These are phyloP conservation scores for Lordiphosa andalusiaca DNA, from an alignment of 2,888 invertebrate genomes.

Conservation along the genomic window DNA sequence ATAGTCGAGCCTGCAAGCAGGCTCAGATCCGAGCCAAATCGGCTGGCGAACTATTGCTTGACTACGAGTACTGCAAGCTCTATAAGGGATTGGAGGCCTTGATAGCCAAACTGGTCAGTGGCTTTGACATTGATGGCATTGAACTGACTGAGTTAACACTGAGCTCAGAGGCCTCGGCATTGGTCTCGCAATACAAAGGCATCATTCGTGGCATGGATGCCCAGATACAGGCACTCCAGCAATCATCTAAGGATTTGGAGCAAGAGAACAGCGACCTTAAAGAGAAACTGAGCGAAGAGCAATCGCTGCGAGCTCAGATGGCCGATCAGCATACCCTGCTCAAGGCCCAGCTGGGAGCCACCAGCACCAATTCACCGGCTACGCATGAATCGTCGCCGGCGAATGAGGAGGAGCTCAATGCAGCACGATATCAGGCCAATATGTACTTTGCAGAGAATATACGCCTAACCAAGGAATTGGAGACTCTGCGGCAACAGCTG, in stretches of 20 bases:
- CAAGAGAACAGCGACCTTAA: conserved; percentile 71
- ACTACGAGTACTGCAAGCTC: conserved; percentile 96
- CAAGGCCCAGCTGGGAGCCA: conserved; percentile 83
- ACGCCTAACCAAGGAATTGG: conserved; percentile 76
- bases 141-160: conserved; percentile 81
- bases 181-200: conserved; percentile 88
- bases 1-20: conserved; percentile 94
- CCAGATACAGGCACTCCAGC: conserved; percentile 81
- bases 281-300: conserved; percentile 84
- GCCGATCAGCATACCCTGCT: conserved; percentile 93
- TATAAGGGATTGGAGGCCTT: conserved; percentile 89
- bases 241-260: conserved; percentile 65
- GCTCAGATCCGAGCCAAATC: conserved; percentile 91
- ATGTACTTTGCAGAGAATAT: conserved; percentile 78
- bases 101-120: conserved; percentile 82
- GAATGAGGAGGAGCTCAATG: conserved; percentile 55
- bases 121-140: conserved; percentile 81
- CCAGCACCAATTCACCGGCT: conserved; percentile 11
- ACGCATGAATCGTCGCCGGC: not conserved
- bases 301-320: conserved; percentile 87
- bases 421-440: conserved; percentile 74
- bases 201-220: conserved; percentile 94
- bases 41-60: conserved; percentile 90
- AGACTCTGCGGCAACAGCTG: conserved; percentile 64
- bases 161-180: conserved; percentile 78